Base-by-base conservation (phyloP, 2,888 invertebrate species). In the Polietes domitor region DNA sequence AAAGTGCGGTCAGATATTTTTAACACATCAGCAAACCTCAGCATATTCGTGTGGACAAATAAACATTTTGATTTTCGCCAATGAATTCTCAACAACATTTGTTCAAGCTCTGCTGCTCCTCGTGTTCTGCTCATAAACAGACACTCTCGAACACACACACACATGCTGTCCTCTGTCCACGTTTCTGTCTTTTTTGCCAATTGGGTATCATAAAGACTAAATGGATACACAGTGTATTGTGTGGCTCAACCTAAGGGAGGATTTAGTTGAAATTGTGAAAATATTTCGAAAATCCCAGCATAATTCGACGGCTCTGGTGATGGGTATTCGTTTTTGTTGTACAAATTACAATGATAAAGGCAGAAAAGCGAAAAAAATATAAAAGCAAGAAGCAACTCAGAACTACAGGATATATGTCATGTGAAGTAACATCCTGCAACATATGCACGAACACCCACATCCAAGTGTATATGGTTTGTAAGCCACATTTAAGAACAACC, bases 1-100 rank as follows among this genome's bases (percentile, higher is more conserved):
- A 76, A 76, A 68, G 37, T 76, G 76, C 37, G 68, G 68, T 68
- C 63, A 19, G 63, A 75, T 75, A 63, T 65, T 65, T 50, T 65
- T 75, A 41, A 63, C 65, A 76, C 65, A 53, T 53, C 75, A 76
- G 32, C 32, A 65, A 63, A 63, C 63, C 32, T n/a, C 19, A 63
- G 37, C 41, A 65, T 19, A 58, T 58, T 58, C 58, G 26, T 24
- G 24, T 26, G 58, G 26, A 58, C 58, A 58, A 47, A 24, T 58
- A 58, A 58, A 58, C 58, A 58, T 65, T 65, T 65, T 65, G 37
- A 65, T 37, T 65, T 41, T 41, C 24, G 21, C 12, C 21, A 65
- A 37, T 65, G 32, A 65, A 65, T 41, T 65, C 37, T 32, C 17
- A 17, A n/a, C 10, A 26, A 58, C 63, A 63, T 58, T 12, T 58